Base-by-base conservation (phyloP, 2,113 vertebrate genomes). In the Oophaga pumilio region DNA sequence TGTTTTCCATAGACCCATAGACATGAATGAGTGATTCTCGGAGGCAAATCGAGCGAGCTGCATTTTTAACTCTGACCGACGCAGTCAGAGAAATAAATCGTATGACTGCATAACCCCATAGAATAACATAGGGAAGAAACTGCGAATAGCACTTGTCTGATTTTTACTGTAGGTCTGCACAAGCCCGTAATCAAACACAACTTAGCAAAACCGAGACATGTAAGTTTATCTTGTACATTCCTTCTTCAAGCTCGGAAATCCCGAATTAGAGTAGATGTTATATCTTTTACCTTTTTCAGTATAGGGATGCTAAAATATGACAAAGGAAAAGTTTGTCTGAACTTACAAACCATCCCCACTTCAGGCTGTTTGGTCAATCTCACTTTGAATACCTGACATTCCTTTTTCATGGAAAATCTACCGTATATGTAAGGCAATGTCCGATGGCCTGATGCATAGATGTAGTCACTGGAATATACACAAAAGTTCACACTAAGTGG, bases 361-460 rank as follows among this genome's bases (percentile, higher is more conserved):
- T 71, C 82, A 22, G 82, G 66, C 82, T 33, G 50, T 73, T 84
- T 57, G 66, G 82, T 84, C 66, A 84, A 57, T 71, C 66, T 71
- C 26, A 84, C 66, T 84, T 28, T 10, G 57, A 53, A 84, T 84
- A 57, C 50, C 52, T 73, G 66, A 73, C 66, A 84, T 84, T 84
- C 82, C 82, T 71, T 56, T 68, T 43, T 82, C 62, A 68, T 50
- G 14, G n/a, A 50, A 28, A 28, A 28, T 17, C 49, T n/a, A n/a
- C n/a, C n/a, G n/a, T 69, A 68, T 84, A 68, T 24, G 64, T 71
- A 84, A 71, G 71, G 82, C 33, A 52, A 28, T 84, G 53, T 13
- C 82, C 69, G n/a, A 64, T 84, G 82, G 81, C 79, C 68, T 57
- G 82, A 84, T 56, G 66, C 82, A 73, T 52, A 68, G 50, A 22